Conservation (phyloP, 2,113 vertebrate genomes). For the Hippocampus barbouri region DNA sequence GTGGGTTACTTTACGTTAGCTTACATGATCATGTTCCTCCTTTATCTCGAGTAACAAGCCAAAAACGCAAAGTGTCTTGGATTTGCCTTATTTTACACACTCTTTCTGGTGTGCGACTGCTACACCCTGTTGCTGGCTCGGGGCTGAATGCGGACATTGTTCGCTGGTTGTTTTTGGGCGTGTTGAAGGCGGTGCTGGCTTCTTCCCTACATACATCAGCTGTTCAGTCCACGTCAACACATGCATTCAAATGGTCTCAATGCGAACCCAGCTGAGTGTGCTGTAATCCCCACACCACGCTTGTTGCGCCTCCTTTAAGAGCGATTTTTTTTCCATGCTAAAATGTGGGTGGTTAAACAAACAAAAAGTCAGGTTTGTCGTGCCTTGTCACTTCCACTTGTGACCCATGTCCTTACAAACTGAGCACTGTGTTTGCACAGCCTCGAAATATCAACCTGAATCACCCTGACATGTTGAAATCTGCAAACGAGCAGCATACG, state of each 20-base stretch:
- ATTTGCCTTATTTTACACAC: background rate
- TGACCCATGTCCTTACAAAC: conserved; percentile 6
- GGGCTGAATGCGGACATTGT: background rate
- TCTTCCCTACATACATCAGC: conserved; percentile 26
- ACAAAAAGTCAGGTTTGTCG: background rate
- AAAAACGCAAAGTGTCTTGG: background rate
- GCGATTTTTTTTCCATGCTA: background rate
- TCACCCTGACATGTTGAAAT: conserved; percentile 5
- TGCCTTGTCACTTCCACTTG: background rate
- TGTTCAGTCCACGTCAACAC: conserved; percentile 55
- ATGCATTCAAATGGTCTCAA: background rate
- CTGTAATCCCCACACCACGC: background rate
- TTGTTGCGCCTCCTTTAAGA: background rate
- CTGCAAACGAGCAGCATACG: conserved; percentile 13
- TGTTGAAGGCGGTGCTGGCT: background rate
- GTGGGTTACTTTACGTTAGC: background rate
- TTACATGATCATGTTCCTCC: background rate
- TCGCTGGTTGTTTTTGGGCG: background rate
- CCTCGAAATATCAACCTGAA: background rate
- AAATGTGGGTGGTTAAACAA: too few relatives aligned
- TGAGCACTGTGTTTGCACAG: conserved; percentile 20
- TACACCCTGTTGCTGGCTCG: background rate
- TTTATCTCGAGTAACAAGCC: background rate
- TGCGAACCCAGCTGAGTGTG: background rate
- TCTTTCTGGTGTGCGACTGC: background rate